Conservation (phyloP, 2,113 vertebrate genomes). For the Porphyrio hochstetteri region DNA sequence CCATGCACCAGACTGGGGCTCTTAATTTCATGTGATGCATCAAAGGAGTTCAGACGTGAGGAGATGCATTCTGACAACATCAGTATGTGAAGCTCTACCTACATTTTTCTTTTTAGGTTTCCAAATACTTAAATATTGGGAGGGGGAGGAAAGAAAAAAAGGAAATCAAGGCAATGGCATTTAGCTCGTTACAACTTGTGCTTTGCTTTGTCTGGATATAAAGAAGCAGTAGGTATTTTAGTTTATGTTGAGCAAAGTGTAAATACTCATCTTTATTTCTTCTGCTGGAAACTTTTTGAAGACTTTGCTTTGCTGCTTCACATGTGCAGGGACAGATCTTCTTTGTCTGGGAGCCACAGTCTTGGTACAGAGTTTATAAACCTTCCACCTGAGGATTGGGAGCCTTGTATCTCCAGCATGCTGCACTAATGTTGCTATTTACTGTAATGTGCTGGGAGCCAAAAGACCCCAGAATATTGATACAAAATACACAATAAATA, state of each 20-base stretch:
- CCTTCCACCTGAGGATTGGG: neutral
- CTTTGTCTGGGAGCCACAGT: neutral
- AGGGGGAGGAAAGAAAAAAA: accelerated
- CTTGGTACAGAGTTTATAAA: neutral
- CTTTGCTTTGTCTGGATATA: neutral
- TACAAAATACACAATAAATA: neutral
- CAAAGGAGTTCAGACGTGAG: neutral
- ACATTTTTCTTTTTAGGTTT: neutral
- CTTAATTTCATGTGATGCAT: neutral
- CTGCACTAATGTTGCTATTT: neutral
- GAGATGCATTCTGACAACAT: neutral
- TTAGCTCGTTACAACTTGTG: neutral
- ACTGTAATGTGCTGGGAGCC: neutral
- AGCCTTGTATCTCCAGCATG: neutral
- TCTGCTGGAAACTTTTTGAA: neutral
- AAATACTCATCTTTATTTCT: neutral
- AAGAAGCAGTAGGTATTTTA: neutral
- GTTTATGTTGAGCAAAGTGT: neutral
- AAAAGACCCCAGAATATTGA: neutral
- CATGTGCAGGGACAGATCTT: neutral
- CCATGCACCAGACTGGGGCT: neutral
- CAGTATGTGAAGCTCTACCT: neutral
- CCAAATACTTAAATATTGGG: neutral
- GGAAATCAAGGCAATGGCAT: neutral
- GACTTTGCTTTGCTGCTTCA: accelerated